Evolutionary conservation across 2,113 vertebrate genomes (phyloP).

Genomic region (Entelurus aequoreus): DNA sequence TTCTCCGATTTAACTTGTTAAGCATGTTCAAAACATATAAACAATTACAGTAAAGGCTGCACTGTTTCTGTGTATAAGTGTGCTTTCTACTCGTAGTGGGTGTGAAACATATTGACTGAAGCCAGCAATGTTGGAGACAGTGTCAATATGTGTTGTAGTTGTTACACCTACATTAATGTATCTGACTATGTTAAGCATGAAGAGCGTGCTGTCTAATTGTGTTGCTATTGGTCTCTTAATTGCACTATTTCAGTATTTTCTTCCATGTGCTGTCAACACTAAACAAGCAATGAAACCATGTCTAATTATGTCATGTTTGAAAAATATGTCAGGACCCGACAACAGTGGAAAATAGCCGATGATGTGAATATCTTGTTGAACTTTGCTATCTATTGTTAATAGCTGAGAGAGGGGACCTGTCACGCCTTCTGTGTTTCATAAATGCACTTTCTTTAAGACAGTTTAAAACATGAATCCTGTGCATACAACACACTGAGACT

Average conservation of each 20-base stretch:
- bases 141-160: not conserved
- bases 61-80: not conserved
- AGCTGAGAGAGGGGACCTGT: too few species aligned
- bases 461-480: too few species aligned
- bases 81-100: not conserved
- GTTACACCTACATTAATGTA: not conserved
- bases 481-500: too few species aligned
- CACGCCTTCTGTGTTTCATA: too few species aligned
- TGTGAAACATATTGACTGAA: conserved; percentile 11
- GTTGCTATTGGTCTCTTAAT: not conserved
- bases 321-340: too few species aligned
- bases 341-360: too few species aligned
- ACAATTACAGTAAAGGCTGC: not conserved
- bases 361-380: too few species aligned
- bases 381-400: too few species aligned
- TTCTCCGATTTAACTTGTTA: not conserved
- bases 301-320: too few species aligned
- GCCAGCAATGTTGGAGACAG: not conserved
- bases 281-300: too few species aligned
- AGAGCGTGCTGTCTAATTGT: not conserved
- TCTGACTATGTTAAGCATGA: not conserved
- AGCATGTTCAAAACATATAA: not conserved
- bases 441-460: too few species aligned
- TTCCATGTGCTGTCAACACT: not conserved
- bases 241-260: not conserved